Conservation (phyloP, 2,888 invertebrate genomes). For the Latrodectus hesperus region DNA sequence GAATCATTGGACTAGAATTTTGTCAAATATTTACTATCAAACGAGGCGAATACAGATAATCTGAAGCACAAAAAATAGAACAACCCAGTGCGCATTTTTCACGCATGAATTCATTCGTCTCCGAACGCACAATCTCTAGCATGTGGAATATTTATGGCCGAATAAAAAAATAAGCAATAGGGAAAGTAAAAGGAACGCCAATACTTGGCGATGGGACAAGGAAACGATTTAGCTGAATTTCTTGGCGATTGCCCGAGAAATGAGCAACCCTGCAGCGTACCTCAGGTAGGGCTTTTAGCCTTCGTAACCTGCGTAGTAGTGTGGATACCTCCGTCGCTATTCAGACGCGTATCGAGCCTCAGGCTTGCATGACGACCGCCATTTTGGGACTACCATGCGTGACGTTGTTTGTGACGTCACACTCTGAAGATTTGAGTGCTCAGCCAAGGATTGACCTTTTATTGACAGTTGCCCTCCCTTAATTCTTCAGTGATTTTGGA, state of each 20-base stretch:
- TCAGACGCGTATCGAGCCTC: constrained; percentile 59
- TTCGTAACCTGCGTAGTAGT: constrained; percentile 48
- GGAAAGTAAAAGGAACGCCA: constrained; percentile 24
- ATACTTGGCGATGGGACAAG: constrained; percentile 26
- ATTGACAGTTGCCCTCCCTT: constrained; percentile 41
- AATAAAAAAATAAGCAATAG: background rate
- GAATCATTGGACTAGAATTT: too few species aligned
- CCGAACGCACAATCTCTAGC: background rate
- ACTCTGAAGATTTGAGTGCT: constrained; percentile 44
- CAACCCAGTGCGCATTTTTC: constrained; percentile 28
- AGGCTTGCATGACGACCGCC: constrained; percentile 61
- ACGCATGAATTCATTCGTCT: constrained; percentile 17
- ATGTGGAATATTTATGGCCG: constrained; percentile 2
- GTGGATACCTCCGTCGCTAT: constrained; percentile 51
- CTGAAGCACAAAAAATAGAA: background rate
- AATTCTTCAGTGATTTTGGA: constrained; percentile 46
- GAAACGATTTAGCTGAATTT: background rate
- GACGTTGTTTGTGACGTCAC: constrained; percentile 65
- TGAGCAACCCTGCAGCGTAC: constrained; percentile 46
- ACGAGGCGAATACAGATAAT: too few species aligned
- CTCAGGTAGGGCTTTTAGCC: constrained; percentile 60
- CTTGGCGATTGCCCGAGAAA: constrained; percentile 47
- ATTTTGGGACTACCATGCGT: constrained; percentile 59
- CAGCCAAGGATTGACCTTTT: constrained; percentile 63
- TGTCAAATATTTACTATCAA: too few species aligned